Evolutionary conservation across 2,888 invertebrate species (phyloP), one percentile per base, ranked within the genome.

Genomic region (Vesta saturnalis): DNA sequence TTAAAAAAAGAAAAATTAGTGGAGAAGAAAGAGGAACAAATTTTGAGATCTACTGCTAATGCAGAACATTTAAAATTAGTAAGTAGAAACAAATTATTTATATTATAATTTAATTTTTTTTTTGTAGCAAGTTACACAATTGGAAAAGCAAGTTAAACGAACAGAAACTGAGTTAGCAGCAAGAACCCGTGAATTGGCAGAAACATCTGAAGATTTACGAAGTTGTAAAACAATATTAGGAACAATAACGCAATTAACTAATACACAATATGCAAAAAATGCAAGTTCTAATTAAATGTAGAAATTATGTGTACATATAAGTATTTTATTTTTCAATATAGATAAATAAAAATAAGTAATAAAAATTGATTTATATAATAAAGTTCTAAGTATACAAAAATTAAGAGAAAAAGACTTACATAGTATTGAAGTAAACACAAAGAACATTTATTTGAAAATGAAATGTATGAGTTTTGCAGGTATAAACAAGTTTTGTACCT

Each of bases 181-280:
- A 10, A 77, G 76, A 57, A 76, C 76, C 23, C 73, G 71, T n/a
- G 77, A 80, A 71, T 69, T 82, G 14, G 66, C 73, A 3, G 79
- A 80, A 43, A 72, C 77, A 10, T 74, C 70, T n/a, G 73, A 74
- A 49, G 79, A 80, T 15, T 74, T 81, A 49, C 58, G 72, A 6
- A 72, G 76, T 19, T 79, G 77, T 22, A 78, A 77, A 58, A 70
- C 77, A 30, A 78, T 82, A 63, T 72, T 83, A 16, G 79, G 80
- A n/a, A 80, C 79, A 18, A 83, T 83, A 30, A 80, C 79, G 12
- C 80, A 79, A 74, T 75, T 82, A 60, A 79, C 80, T 6, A 76
- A 16, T 18, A 43, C 65, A 6, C 65, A 65, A n/a, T 58, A 35
- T 23, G 14, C 8, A 16, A 56, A 56, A 35, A n/a, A 35, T 49